Conservation (phyloP, 2,797 vertebrate species). For the Poeciliopsis presidionis region DNA sequence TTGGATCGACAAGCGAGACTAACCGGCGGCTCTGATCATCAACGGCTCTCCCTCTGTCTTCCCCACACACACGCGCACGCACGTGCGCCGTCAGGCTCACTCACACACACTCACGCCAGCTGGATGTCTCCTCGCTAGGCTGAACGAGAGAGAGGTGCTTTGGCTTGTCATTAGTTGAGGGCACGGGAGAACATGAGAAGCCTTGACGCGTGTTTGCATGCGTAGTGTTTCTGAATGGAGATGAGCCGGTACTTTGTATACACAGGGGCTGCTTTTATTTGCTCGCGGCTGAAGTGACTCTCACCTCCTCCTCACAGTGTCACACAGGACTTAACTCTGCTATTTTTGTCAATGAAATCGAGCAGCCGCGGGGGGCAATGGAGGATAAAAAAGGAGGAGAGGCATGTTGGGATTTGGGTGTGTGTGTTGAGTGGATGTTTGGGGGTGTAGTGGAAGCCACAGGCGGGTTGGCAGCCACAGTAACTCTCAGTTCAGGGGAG, state of each 20-base stretch:
- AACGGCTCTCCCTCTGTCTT: constrained; percentile 58
- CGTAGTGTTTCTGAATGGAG: constrained; percentile 40
- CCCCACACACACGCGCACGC: constrained; percentile 11
- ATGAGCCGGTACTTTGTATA: constrained; percentile 65
- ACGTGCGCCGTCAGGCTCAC: constrained; percentile 61
- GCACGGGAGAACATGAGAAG: constrained; percentile 51
- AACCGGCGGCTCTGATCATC: constrained; percentile 73
- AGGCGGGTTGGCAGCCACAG: constrained; percentile 62
- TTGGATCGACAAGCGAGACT: constrained; percentile 67
- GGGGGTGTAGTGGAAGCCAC: constrained; percentile 48
- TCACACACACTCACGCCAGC: constrained; percentile 64
- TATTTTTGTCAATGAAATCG: constrained; percentile 72
- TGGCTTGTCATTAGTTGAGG: constrained; percentile 75
- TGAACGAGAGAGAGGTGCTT: constrained; percentile 82
- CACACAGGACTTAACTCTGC: constrained; percentile 85
- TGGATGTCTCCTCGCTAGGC: constrained; percentile 80
- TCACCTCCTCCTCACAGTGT: constrained; percentile 84
- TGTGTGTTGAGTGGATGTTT: constrained; percentile 30
- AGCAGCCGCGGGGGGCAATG: constrained; percentile 42
- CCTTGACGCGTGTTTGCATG: constrained; percentile 30
- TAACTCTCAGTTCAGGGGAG: constrained; percentile 60
- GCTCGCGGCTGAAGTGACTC: constrained; percentile 77
- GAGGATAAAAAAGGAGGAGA: constrained; percentile 31
- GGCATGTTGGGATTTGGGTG: constrained; percentile 32
- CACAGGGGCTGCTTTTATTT: constrained; percentile 89